Evolutionary conservation across 2,797 vertebrate species (phyloP).

Genomic region (Meriones psammophilus): DNA sequence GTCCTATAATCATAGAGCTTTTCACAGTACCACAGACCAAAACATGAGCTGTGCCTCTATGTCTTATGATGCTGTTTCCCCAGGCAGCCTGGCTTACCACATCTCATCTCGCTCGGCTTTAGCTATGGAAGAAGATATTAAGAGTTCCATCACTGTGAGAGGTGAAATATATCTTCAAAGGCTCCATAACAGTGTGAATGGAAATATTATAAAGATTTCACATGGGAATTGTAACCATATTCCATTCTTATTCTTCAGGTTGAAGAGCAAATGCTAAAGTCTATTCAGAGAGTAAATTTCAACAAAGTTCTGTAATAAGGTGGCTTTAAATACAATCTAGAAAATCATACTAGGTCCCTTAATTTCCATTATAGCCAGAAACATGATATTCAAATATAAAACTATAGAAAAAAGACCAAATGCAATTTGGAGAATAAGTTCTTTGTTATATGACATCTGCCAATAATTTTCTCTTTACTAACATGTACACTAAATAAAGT

Average conservation of each 20-base stretch:
- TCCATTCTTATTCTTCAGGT: conserved; percentile 59
- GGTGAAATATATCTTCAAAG: conserved; percentile 73
- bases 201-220: conserved; percentile 72
- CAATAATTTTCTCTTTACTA: not conserved
- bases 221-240: conserved; percentile 70
- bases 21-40: conserved; percentile 64
- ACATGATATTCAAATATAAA: not conserved
- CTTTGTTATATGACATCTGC: not conserved
- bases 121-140: conserved; percentile 75
- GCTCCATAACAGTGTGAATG: conserved; percentile 58
- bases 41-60: conserved; percentile 60
- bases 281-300: conserved; percentile 15
- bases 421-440: conserved; percentile 3
- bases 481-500: not conserved
- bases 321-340: not conserved
- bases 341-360: not conserved
- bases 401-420: conserved; percentile 4
- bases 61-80: conserved; percentile 78
- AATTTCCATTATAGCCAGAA: conserved; percentile 1
- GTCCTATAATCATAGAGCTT: conserved; percentile 70
- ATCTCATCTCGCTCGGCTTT: conserved; percentile 66
- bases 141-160: conserved; percentile 72
- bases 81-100: conserved; percentile 60
- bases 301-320: not conserved
- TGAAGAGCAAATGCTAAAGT: conserved; percentile 56